Conservation (phyloP, 1,140 invertebrate genomes). For the Formica exsecta region DNA sequence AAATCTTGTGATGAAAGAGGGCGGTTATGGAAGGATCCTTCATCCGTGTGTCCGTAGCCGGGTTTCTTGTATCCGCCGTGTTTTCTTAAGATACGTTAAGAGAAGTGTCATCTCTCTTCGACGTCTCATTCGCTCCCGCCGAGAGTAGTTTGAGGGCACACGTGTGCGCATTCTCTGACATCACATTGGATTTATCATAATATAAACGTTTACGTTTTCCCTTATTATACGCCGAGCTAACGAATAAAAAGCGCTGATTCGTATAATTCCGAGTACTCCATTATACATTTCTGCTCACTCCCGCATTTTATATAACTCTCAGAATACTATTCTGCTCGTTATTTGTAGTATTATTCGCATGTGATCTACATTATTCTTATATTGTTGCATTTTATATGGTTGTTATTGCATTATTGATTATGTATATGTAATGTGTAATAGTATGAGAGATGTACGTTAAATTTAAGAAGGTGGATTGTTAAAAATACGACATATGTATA, state of each 20-base stretch:
- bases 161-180: conserved; percentile 44
- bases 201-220: conserved; percentile 51
- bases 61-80: conserved; percentile 58
- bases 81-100: conserved; percentile 68
- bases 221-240: conserved; percentile 40
- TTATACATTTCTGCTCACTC: conserved; percentile 42
- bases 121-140: conserved; percentile 30
- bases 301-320: conserved; percentile 11
- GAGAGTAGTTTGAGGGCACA: conserved; percentile 62
- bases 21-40: conserved; percentile 44
- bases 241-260: conserved; percentile 58
- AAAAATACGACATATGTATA: background rate
- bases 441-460: background rate
- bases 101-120: conserved; percentile 46
- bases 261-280: conserved; percentile 10
- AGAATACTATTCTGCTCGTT: conserved; percentile 19
- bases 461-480: background rate
- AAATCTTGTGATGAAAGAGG: conserved; percentile 30
- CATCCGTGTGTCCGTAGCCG: conserved; percentile 37
- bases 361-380: conserved; percentile 22
- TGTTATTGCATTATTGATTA: conserved; percentile 23
- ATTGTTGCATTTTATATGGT: conserved; percentile 34
- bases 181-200: conserved; percentile 61
- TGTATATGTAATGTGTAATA: background rate
- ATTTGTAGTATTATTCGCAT: conserved; percentile 18